Percentiles rank a stretch among this genome's conserved stretches.
Conservation (phyloP, 2,113 vertebrate genomes). For the Cryptomyrus ogoouensis region DNA sequence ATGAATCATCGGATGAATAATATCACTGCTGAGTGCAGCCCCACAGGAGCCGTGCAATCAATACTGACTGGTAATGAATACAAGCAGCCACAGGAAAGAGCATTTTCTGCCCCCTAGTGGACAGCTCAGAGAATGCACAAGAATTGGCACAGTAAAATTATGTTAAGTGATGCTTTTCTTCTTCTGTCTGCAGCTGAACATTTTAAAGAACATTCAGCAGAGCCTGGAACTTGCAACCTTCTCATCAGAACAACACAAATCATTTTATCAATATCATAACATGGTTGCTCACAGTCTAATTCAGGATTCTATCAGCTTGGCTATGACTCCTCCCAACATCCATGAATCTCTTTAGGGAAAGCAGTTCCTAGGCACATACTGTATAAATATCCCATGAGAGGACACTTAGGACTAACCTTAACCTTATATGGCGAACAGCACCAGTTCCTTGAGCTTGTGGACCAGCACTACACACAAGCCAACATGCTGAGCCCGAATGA, state of each 20-base stretch:
- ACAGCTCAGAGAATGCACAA: not conserved
- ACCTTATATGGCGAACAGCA: not conserved
- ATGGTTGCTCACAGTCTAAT: not conserved
- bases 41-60: constrained; percentile 6
- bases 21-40: constrained; percentile 15
- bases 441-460: not conserved
- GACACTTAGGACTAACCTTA: not conserved
- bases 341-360: not conserved
- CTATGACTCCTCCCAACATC: not conserved
- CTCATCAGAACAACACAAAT: not conserved
- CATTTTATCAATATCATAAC: not conserved
- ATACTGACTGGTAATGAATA: constrained; percentile 25
- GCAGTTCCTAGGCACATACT: not conserved
- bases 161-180: not conserved
- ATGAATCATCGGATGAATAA: constrained; percentile 23
- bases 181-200: not conserved
- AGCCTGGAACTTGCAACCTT: not conserved
- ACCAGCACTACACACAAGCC: not conserved
- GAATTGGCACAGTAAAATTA: not conserved
- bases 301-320: not conserved
- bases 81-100: not conserved
- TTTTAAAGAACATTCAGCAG: not conserved
- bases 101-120: constrained; percentile 28
- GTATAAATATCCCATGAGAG: not conserved
- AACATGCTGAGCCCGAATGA: not conserved